phyloP scores from a whole-genome alignment of 2,797 vertebrate genomes.

The Enteromius argenteus region DNA sequence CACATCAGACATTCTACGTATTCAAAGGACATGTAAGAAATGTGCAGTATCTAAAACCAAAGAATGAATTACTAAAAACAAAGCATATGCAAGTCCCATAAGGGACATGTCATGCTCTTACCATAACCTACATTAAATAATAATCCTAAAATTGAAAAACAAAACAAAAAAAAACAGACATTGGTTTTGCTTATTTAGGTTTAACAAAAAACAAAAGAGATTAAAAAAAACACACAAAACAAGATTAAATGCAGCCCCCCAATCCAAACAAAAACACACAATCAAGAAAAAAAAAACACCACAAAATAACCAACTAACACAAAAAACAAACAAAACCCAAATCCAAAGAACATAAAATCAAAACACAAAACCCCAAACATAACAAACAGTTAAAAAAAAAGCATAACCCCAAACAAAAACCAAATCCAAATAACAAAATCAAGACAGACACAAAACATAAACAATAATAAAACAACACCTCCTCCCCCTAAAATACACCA shows the following conservation, averaged over 20 bases:
- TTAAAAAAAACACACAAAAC: not conserved
- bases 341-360: accelerated
- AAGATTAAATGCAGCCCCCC: not conserved
- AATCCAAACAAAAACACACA: not conserved
- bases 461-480: no score
- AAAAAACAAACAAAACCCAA: no score
- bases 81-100: not conserved
- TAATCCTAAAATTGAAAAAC: not conserved
- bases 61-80: not conserved
- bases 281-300: no score
- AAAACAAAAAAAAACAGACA: not conserved
- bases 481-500: no score
- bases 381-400: no score
- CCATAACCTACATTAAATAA: not conserved
- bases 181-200: not conserved
- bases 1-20: conserved; percentile 1
- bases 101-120: not conserved
- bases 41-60: not conserved
- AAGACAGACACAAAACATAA: not conserved
- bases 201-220: not conserved
- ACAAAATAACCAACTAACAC: no score
- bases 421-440: not conserved
- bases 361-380: not conserved
- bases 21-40: conserved; percentile 10
- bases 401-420: not conserved